Base-by-base conservation (phyloP, 2,888 invertebrate genomes). In the Scaptomyza parva region DNA sequence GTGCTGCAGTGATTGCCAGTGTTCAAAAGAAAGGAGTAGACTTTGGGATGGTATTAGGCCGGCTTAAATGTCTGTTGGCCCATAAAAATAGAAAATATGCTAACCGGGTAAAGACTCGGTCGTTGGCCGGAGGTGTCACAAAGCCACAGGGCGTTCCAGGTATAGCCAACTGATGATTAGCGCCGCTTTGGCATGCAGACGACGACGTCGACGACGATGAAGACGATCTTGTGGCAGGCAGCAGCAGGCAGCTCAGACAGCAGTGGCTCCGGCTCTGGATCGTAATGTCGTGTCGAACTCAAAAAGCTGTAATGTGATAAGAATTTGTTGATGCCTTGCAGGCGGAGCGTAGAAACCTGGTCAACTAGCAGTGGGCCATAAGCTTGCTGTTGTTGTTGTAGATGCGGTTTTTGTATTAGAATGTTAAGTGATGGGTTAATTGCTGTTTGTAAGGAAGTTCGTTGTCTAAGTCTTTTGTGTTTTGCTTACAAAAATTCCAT, bases 341-440 rank as follows among this genome's bases (percentile, higher is more conserved):
- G 24, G 20, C 20, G 30, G 22, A 2, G n/a, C 30, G 39, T 11
- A 28, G 44, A 17, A 60, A 45, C 33, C 33, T 61, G 61, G 33
- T 30, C 57, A 60, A 24, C 44, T 17, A 39, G 26, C 22, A n/a
- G 17, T 22, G 28, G 39, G 35, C 9, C 54, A 8, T 14, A 9
- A 14, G 48, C 22, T 14, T 33, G 60, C 52, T 50, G 18, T 51
- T 24, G 59, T 30, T 5, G 22, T 22, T 28, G 28, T 40, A 40
- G 12, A 24, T 61, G 61, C 24, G n/a, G n/a, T n/a, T n/a, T 18
- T 59, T 58, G 66, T 76, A 74, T 83, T 84, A 84, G 84, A 86
- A 84, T 84, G 78, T 70, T 86, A 86, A 83, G 84, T 86, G 84
- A 80, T 81, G 84, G 81, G 70, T 66, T 83, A 83, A 83, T 86